Evolutionary conservation across 2,113 vertebrate species (phyloP).

Genomic region (Passerina amoena): DNA sequence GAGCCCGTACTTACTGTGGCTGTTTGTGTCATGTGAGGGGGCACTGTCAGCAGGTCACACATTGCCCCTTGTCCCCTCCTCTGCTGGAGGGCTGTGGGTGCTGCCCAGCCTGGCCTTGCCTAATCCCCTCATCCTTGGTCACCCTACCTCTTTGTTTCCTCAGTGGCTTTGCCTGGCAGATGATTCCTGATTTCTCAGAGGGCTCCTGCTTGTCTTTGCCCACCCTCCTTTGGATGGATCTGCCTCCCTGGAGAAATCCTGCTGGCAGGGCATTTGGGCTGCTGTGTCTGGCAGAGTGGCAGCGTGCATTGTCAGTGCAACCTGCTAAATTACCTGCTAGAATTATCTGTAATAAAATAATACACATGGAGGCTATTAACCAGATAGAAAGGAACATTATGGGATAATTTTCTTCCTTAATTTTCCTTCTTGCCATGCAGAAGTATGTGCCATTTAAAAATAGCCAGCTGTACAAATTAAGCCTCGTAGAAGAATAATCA

Average conservation of each 20-base stretch:
- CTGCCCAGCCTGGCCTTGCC: background rate
- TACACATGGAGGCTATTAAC: background rate
- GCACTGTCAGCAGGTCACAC: background rate
- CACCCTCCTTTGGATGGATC: rapidly evolving
- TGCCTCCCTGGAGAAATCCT: background rate
- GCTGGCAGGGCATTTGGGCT: background rate
- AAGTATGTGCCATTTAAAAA: background rate
- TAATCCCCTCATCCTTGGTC: background rate
- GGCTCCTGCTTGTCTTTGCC: background rate
- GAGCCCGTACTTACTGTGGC: background rate
- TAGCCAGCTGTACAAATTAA: background rate
- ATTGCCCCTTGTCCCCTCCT: rapidly evolving
- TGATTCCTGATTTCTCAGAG: background rate
- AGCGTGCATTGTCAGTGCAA: background rate
- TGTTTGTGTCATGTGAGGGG: background rate
- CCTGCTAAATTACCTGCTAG: background rate
- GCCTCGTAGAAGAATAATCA: background rate
- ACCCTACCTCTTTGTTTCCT: background rate
- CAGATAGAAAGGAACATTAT: background rate
- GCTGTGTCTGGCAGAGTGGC: background rate
- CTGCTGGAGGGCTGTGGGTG: background rate
- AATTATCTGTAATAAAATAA: background rate
- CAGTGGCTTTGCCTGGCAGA: background rate
- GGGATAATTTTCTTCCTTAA: background rate
- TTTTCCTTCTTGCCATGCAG: background rate